Conservation (phyloP, 2,113 vertebrate genomes). For the Micromys minutus region DNA sequence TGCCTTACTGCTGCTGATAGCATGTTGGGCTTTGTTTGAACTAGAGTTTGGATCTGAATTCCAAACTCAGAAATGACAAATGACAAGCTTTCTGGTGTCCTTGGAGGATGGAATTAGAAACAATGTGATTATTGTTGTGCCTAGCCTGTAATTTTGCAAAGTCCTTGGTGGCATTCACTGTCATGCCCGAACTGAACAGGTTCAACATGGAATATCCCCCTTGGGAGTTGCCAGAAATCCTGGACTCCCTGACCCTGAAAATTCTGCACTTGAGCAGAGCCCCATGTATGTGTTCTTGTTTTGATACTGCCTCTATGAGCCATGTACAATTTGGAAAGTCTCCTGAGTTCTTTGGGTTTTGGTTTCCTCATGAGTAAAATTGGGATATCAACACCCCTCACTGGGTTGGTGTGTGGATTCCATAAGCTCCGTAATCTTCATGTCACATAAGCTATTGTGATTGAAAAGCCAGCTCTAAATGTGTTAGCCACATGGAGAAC, state of each 20-base stretch:
- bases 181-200: neutral
- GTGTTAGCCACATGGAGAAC: neutral
- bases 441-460: neutral
- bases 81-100: neutral
- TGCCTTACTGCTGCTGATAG: neutral
- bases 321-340: neutral
- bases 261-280: neutral
- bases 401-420: constrained; percentile 42
- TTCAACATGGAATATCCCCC: neutral
- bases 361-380: neutral
- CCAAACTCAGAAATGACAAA: neutral
- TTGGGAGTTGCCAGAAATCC: neutral
- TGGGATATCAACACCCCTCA: neutral
- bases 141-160: too few relatives aligned
- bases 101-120: neutral
- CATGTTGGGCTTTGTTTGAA: constrained; percentile 11
- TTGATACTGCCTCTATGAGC: neutral
- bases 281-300: neutral
- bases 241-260: neutral
- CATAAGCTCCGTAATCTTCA: constrained; percentile 30
- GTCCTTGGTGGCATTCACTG: neutral
- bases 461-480: constrained; percentile 5
- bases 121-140: neutral
- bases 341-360: neutral
- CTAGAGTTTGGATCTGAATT: neutral